Evolutionary conservation across 2,113 vertebrate genomes (phyloP), one percentile per base, ranked within the genome.

Genomic region (Todiramphus chloris): DNA sequence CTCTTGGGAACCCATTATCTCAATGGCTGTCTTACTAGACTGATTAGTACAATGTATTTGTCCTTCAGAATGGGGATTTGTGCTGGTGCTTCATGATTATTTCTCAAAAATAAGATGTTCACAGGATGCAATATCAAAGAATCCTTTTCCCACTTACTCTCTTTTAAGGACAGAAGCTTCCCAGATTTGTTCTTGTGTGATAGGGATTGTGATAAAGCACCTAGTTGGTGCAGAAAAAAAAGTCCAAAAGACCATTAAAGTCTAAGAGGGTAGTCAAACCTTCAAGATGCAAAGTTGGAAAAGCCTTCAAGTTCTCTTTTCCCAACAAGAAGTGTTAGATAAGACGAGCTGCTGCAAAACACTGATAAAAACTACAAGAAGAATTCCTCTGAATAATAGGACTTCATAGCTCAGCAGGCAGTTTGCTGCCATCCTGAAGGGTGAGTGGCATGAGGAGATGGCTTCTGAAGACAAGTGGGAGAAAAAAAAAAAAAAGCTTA

Each of bases 381-480:
- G 43, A 76, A 78, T 94, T 73, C 50, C 28, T 70, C 56, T 70
- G 33, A 84, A 56, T 60, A 86, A 50, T 24, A 87, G 50, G 80
- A 64, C 89, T 96, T 95, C 66, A 46, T 64, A 87, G 58, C 53
- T 94, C 92, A 92, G 81, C 76, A 90, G 83, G 69, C 6, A 3
- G 66, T 79, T 95, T 33, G 4, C 50, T 97, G 66, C 74, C 81
- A 89, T 74, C 80, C 89, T 76, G 66, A 74, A 83, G 21, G 90
- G 46, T 56, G 85, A 96, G n/a, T 46, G 39, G 51, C 87, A 82
- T 17, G 41, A 93, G 74, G 68, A 92, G 48, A 73, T 87, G 81
- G 39, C 86, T 96, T 95, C 77, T 76, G 69, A 93, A 93, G 92
- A 89, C 66, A 84, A 92, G 80, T 76, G 66, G 58, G 48, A 87